Evolutionary conservation across 2,113 vertebrate species (phyloP), one percentile per base, ranked within the genome.

Genomic region (Chaetodon auriga): DNA sequence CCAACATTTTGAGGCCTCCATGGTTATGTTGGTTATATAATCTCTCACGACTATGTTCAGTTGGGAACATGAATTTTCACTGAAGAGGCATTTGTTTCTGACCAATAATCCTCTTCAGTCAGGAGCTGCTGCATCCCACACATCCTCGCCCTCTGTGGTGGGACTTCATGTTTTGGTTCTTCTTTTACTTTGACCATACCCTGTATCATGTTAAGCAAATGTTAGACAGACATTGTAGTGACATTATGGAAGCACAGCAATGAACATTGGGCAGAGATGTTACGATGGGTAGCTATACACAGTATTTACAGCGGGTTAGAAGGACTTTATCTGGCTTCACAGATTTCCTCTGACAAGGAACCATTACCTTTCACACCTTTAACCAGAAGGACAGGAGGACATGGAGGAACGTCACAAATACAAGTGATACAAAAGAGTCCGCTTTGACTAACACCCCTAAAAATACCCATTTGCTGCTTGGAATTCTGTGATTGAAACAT

Each of bases 391-490:
- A 83, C 80, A 73, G 75, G 63, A 77, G 86, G 74, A 93, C 71
- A 91, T n/a, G 51, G 82, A 85, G 84, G 66, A 81, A 89, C 87
- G 54, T 83, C 85, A 92, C 90, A n/a, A 86, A 83, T 72, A 92
- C 73, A 85, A 90, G 92, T 89, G 88, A 86, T 85, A 86, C 64
- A 92, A 93, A 92, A 85, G 70, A 74, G 65, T 79, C 83, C 87
- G 79, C 70, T 92, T 75, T 75, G 80, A 91, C 82, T 61, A 71
- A 87, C 66, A 90, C 85, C 81, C 82, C 72, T 70, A 84, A 90
- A 93, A 90, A 75, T 23, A 80, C 60, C 86, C 66, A 88, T 92
- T 95, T 95, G 93, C 94, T 95, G 94, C 94, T 91, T 88, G 87
- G 88, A 93, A 94, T 92, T 85, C 1, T 78, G 79, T 83, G 70